Conservation (phyloP, 2,888 invertebrate species). For the Sphaerophoria taeniata region DNA sequence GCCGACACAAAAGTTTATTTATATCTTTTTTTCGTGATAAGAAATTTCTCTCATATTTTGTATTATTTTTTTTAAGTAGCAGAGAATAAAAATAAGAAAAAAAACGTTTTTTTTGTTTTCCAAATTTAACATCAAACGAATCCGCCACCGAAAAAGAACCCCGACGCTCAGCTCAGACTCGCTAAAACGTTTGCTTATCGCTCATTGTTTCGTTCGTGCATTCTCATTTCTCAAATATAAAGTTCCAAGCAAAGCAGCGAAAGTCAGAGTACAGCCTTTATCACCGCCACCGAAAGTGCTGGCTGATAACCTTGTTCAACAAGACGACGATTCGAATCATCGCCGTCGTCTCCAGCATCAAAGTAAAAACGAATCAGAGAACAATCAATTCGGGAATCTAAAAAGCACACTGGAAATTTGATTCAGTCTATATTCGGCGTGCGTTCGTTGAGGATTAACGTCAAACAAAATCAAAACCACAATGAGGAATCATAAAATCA, state of each 20-base stretch:
- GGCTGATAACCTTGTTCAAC: slow-evolving; percentile 25
- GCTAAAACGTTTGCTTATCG: slow-evolving; percentile 28
- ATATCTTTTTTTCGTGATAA: no score
- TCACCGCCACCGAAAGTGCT: background rate
- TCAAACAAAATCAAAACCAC: no score
- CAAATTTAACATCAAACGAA: no score
- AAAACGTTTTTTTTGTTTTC: slow-evolving; percentile 9
- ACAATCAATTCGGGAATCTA: slow-evolving; percentile 8
- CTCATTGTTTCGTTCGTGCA: background rate
- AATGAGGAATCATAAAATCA: slow-evolving; percentile 67
- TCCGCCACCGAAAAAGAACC: no score
- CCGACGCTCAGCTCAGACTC: no score
- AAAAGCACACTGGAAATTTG: slow-evolving; percentile 6
- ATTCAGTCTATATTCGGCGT: slow-evolving; percentile 44
- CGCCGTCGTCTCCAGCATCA: background rate
- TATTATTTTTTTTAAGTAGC: no score
- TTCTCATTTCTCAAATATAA: background rate
- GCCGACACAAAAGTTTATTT: no score
- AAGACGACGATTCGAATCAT: background rate
- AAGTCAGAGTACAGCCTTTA: background rate
- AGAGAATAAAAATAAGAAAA: no score
- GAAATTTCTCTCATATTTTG: no score
- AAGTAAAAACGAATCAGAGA: no score
- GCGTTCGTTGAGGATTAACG: slow-evolving; percentile 19
- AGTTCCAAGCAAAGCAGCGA: background rate